Percentiles rank a stretch among this genome's conserved stretches.
Evolutionary conservation across 2,797 vertebrate genomes (phyloP).

Genomic region (Mus spretus): DNA sequence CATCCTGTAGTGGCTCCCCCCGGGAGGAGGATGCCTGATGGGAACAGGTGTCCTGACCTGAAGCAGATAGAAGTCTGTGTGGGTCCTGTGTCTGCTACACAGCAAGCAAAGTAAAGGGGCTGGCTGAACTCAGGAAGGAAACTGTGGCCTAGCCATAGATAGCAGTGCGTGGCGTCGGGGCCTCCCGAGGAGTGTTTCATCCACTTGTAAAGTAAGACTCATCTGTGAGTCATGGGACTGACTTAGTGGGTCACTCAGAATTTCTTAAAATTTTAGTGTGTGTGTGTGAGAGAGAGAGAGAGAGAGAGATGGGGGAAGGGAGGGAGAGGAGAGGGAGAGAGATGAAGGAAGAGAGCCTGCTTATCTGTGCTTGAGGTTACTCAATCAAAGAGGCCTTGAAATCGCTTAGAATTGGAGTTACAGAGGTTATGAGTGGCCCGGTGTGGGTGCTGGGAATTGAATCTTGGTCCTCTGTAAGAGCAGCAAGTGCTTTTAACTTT

Average conservation of each 20-base stretch:
- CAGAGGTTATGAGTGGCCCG: not conserved
- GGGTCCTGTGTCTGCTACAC: not conserved
- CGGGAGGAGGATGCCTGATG: not conserved
- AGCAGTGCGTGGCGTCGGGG: not conserved
- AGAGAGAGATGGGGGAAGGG: too few species aligned
- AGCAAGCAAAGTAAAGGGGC: not conserved
- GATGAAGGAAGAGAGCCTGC: not conserved
- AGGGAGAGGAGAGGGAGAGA: too few species aligned
- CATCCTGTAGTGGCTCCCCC: not conserved
- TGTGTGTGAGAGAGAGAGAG: not conserved
- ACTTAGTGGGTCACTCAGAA: not conserved
- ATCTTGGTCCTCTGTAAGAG: not conserved
- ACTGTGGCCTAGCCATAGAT: not conserved
- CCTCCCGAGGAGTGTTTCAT: not conserved
- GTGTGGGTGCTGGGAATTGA: not conserved
- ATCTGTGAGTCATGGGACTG: not conserved
- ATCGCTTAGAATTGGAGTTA: not conserved
- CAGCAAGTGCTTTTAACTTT: not conserved
- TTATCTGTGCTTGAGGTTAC: not conserved
- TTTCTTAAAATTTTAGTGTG: not conserved
- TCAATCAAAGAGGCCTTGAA: not conserved
- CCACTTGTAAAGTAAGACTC: not conserved
- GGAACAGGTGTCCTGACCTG: not conserved
- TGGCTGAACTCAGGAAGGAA: not conserved
- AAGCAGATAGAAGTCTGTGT: not conserved